Percentiles rank a stretch among this genome's conserved stretches.
Conservation (phyloP, 2,113 vertebrate species). For the Corythaeola cristata region DNA sequence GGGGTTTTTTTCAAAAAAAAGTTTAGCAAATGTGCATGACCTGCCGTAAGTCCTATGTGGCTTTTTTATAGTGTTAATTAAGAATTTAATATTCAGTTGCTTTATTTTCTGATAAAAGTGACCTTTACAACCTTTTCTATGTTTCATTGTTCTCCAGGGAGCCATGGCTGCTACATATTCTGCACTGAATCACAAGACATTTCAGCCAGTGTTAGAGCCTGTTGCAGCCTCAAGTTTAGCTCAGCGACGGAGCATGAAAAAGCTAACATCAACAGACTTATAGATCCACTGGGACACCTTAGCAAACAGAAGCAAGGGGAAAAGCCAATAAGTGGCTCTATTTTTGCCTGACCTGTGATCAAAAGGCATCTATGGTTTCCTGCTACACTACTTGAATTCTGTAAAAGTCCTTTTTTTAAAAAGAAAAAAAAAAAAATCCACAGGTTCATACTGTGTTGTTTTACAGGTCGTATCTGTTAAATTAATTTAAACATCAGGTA, state of each 20-base stretch:
- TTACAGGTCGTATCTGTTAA: conserved; percentile 64
- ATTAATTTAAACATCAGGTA: conserved; percentile 69
- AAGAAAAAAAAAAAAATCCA: conserved; percentile 38
- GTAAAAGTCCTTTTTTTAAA: conserved; percentile 71
- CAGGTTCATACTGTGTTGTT: conserved; percentile 71
- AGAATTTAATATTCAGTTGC: not conserved
- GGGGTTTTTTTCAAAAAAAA: not conserved
- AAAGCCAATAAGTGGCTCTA: conserved; percentile 54
- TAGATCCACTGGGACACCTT: conserved; percentile 75
- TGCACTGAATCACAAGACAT: conserved; percentile 91
- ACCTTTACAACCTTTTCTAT: not conserved
- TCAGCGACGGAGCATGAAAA: conserved; percentile 97
- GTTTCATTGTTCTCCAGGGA: conserved; percentile 77
- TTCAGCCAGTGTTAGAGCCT: conserved; percentile 93
- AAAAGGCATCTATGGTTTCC: conserved; percentile 71
- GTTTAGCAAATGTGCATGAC: not conserved
- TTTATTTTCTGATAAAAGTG: not conserved
- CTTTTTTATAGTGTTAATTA: not conserved
- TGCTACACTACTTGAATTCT: conserved; percentile 81
- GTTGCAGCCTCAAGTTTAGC: conserved; percentile 95
- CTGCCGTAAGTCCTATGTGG: not conserved
- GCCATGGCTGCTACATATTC: conserved; percentile 93
- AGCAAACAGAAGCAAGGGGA: conserved; percentile 64
- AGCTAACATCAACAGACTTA: conserved; percentile 94
- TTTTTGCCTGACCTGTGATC: conserved; percentile 67